Evolutionary conservation across 2,797 vertebrate species (phyloP).

Genomic region (Aythya fuligula): DNA sequence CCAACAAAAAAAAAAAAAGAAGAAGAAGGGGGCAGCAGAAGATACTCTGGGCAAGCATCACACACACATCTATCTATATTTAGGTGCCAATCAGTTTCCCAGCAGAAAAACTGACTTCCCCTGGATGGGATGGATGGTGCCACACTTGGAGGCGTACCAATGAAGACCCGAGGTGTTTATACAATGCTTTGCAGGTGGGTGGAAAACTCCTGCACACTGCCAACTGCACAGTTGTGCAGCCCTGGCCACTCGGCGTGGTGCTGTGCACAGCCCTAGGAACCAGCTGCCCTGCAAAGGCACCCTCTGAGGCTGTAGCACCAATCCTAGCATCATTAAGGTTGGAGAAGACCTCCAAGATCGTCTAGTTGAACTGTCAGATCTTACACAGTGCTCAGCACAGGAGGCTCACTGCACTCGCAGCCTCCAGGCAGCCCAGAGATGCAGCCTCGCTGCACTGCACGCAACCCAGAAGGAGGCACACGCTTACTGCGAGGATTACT

Average conservation of each 20-base stretch:
- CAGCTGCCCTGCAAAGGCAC: background rate
- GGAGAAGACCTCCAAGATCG: no score
- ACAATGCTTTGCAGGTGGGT: background rate
- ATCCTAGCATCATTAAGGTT: no score
- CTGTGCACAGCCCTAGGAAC: background rate
- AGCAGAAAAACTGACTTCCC: background rate
- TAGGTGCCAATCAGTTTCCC: background rate
- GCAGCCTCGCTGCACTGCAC: no score
- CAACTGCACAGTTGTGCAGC: no score
- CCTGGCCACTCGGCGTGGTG: background rate
- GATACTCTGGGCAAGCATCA: background rate
- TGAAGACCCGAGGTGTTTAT: background rate
- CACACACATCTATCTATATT: background rate
- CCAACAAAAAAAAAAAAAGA: no score
- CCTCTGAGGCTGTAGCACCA: background rate
- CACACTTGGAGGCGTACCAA: background rate
- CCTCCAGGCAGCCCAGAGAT: background rate
- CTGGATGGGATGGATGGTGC: background rate
- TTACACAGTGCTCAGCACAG: background rate
- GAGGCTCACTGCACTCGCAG: background rate
- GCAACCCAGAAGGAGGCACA: background rate
- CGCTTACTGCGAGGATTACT: background rate
- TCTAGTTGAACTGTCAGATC: no score
- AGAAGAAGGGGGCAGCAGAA: background rate
- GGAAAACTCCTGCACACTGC: background rate